A percentile compares a stretch with the other conserved stretches of the same genome.
phyloP scores from a whole-genome alignment of 2,888 invertebrate genomes.

The Dasysyrphus tricinctus region DNA sequence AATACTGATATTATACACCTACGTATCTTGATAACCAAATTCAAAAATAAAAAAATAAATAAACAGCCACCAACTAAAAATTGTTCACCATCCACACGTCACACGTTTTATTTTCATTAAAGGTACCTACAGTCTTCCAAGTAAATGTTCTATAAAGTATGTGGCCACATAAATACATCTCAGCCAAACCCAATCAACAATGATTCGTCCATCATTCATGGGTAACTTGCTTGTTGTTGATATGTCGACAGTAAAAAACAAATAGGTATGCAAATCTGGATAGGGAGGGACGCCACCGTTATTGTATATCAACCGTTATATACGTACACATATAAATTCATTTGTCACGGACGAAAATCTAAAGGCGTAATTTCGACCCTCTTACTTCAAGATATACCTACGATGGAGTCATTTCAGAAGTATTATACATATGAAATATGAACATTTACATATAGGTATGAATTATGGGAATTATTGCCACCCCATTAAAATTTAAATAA shows the following conservation, averaged over 20 bases:
- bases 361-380: constrained; percentile 54
- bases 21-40: not conserved
- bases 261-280: constrained; percentile 60
- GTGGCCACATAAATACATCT: constrained; percentile 53
- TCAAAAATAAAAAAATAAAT: not conserved
- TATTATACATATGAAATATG: no score
- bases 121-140: not conserved
- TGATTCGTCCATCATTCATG: constrained; percentile 57
- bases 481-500: constrained; percentile 69
- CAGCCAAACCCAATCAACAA: constrained; percentile 2
- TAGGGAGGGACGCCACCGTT: constrained; percentile 46
- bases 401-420: constrained; percentile 51
- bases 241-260: constrained; percentile 40
- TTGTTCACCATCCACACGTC: not conserved
- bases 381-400: not conserved
- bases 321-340: constrained; percentile 19
- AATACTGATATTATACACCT: no score
- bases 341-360: constrained; percentile 3
- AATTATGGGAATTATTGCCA: constrained; percentile 70
- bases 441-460: constrained; percentile 9
- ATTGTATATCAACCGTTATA: constrained; percentile 26
- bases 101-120: not conserved
- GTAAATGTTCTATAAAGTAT: constrained; percentile 25
- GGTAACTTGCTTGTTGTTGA: constrained; percentile 22
- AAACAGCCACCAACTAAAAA: not conserved